Conservation (phyloP, 2,113 vertebrate genomes). For the Elgaria multicarinata region DNA sequence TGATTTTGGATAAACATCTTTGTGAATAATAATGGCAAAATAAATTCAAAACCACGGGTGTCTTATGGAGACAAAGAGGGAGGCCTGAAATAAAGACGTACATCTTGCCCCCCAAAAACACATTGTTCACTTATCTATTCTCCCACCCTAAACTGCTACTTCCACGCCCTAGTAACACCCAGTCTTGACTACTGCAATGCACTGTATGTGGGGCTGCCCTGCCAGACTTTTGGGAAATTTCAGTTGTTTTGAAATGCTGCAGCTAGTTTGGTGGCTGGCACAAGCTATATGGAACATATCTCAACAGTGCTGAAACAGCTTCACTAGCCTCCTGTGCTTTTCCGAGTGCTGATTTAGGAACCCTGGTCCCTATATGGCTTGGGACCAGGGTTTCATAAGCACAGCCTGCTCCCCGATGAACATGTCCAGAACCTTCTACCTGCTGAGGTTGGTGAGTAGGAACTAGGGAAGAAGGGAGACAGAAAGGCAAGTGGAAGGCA, state of each 20-base stretch:
- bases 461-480: not conserved
- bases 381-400: not conserved
- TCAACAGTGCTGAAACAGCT: not conserved
- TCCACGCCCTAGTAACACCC: not conserved
- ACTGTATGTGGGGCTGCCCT: not conserved
- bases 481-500: not conserved
- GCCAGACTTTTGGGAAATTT: not conserved
- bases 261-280: not conserved
- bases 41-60: not conserved
- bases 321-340: not conserved
- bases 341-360: not conserved
- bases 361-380: not conserved
- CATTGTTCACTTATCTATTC: not conserved
- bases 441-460: not conserved
- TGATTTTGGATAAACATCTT: constrained; percentile 35
- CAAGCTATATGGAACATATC: not conserved
- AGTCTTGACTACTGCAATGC: not conserved
- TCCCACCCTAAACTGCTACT: not conserved
- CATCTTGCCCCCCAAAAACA: too few relatives aligned
- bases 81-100: not conserved
- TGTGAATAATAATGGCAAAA: not conserved
- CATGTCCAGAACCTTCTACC: not conserved
- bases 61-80: not conserved
- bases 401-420: not conserved
- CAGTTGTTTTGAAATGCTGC: too few relatives aligned